phyloP scores from a whole-genome alignment of 2,113 vertebrate species.

The Oreochromis niloticus region DNA sequence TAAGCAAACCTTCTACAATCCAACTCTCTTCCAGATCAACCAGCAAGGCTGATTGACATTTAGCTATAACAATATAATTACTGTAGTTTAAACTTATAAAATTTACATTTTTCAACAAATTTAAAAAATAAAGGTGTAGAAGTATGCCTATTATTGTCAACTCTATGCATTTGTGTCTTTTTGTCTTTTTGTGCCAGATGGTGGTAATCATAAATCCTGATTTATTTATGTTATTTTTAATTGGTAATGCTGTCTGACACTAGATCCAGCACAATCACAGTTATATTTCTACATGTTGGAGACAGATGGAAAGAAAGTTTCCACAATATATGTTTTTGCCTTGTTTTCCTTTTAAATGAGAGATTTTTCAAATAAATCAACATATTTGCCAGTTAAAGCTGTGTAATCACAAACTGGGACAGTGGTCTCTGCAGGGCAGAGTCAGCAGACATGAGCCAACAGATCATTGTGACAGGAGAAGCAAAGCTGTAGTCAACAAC shows the following conservation, averaged over 20 bases:
- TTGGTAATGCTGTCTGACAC: not conserved
- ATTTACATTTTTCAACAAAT: not conserved
- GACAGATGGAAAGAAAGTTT: not conserved
- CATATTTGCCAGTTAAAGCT: not conserved
- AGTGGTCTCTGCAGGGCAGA: not conserved
- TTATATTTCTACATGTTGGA: not conserved
- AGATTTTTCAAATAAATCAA: not conserved
- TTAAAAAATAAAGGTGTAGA: not conserved
- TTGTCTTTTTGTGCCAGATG: not conserved
- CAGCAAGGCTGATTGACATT: not conserved
- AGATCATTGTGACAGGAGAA: not conserved
- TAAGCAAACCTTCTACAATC: not conserved
- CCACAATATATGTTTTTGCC: not conserved
- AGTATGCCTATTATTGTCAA: not conserved
- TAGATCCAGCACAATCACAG: not conserved
- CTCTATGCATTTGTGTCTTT: not conserved
- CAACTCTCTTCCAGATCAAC: not conserved
- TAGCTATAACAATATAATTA: not conserved
- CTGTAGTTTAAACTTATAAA: accelerated
- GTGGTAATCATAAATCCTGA: not conserved
- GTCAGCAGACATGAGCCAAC: not conserved
- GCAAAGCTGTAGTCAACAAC: not conserved
- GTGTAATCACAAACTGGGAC: not conserved
- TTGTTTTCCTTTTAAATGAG: not conserved
- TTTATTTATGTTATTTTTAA: not conserved